Evolutionary conservation across 2,113 vertebrate genomes (phyloP).

Genomic region (Protobothrops mucrosquamatus): DNA sequence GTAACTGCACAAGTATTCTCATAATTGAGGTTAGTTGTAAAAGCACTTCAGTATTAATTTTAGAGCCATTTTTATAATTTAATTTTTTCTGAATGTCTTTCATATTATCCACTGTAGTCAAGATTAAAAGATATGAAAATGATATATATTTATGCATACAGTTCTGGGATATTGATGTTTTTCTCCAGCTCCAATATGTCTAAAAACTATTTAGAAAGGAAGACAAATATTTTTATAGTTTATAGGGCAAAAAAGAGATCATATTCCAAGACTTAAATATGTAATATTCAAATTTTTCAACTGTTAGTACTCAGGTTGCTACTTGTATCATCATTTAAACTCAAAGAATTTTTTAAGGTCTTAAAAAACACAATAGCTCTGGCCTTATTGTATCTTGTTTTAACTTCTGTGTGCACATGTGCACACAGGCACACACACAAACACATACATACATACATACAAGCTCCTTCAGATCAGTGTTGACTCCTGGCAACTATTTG

Average conservation of each 20-base stretch:
- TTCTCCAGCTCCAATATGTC: not conserved
- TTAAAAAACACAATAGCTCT: not conserved
- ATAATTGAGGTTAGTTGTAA: not conserved
- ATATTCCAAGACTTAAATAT: not conserved
- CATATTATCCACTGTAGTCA: not conserved
- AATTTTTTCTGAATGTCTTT: accelerated
- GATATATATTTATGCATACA: accelerated
- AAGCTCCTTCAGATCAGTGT: not conserved
- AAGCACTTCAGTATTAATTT: not conserved
- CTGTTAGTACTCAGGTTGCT: not conserved
- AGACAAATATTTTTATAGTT: not conserved
- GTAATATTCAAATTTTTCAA: not conserved
- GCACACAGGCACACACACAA: not conserved
- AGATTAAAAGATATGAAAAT: not conserved
- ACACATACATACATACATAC: no score
- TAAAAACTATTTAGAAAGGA: not conserved
- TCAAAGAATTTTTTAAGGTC: not conserved
- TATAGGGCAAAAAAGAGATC: not conserved
- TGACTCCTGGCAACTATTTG: not conserved
- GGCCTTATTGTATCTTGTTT: not conserved
- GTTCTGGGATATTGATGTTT: not conserved
- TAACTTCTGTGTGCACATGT: not conserved
- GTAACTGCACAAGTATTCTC: not conserved
- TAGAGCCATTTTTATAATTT: not conserved
- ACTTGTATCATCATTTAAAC: not conserved